These are phyloP conservation scores for Trachelus troglodyta DNA, from an alignment of 2,888 invertebrate genomes.

Conservation along the genomic window DNA sequence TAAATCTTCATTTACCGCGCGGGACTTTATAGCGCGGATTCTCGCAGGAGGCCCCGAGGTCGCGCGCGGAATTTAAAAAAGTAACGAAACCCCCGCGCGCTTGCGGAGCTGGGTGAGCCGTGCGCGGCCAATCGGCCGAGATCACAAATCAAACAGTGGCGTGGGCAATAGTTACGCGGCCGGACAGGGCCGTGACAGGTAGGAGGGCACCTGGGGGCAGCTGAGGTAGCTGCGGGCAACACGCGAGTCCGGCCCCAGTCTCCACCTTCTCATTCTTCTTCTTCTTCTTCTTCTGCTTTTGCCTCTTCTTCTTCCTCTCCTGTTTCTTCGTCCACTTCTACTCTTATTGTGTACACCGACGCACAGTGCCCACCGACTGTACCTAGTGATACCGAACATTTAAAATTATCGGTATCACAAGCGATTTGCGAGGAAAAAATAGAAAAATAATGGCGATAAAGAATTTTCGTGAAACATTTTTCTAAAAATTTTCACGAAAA, in stretches of 20 bases:
- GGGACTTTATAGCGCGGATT: constrained; percentile 15
- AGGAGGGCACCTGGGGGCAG: constrained; percentile 47
- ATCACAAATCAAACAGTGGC: constrained; percentile 45
- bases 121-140: constrained; percentile 29
- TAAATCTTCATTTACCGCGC: constrained; percentile 56
- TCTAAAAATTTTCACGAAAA: too few species aligned
- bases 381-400: too few species aligned
- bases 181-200: constrained; percentile 50
- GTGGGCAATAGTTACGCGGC: constrained; percentile 39
- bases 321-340: constrained; percentile 6
- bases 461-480: too few species aligned
- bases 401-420: too few species aligned
- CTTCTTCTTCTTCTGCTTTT: constrained; percentile 20
- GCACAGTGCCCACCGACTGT: too few species aligned
- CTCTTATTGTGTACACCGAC: too few species aligned
- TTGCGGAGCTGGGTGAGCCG: constrained; percentile 8
- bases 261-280: constrained; percentile 18
- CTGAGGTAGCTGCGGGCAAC: constrained; percentile 54
- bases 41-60: constrained; percentile 26
- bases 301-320: constrained; percentile 26
- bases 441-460: too few species aligned
- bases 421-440: too few species aligned
- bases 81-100: constrained; percentile 33
- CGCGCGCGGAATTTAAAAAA: constrained; percentile 43
- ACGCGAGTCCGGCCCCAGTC: constrained; percentile 42